A percentile compares a stretch with the other conserved stretches of the same genome.
Conservation (phyloP, 2,113 vertebrate genomes). For the Caretta caretta region DNA sequence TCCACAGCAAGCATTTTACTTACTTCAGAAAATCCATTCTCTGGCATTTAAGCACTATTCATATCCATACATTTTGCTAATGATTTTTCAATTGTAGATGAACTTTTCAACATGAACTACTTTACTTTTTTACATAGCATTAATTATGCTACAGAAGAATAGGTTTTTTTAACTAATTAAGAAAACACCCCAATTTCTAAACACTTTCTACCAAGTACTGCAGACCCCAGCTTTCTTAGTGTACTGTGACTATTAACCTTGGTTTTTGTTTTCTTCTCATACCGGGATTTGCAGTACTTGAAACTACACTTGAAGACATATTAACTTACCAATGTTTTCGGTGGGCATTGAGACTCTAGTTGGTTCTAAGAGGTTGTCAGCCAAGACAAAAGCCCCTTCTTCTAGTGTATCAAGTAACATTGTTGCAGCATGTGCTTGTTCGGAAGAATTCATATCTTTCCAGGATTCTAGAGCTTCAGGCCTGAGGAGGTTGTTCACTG, state of each 20-base stretch:
- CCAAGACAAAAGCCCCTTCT: slow-evolving; percentile 98
- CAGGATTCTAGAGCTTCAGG: slow-evolving; percentile 96
- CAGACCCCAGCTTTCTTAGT: not conserved
- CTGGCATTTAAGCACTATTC: slow-evolving; percentile 53
- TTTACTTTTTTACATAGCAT: slow-evolving; percentile 30
- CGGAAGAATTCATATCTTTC: slow-evolving; percentile 98
- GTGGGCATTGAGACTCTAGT: slow-evolving; percentile 97
- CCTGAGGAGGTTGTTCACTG: slow-evolving; percentile 97
- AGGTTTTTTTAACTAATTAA: slow-evolving; percentile 8
- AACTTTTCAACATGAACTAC: slow-evolving; percentile 27
- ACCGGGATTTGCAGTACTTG: not conserved
- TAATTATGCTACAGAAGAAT: slow-evolving; percentile 41
- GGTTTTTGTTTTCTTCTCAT: not conserved
- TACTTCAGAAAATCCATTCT: slow-evolving; percentile 62
- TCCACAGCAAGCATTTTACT: slow-evolving; percentile 49
- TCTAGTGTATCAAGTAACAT: slow-evolving; percentile 98
- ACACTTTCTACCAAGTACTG: not conserved
- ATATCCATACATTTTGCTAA: slow-evolving; percentile 11
- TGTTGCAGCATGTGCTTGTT: slow-evolving; percentile 96
- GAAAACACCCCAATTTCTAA: not conserved
- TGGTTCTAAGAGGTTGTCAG: slow-evolving; percentile 97
- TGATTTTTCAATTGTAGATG: slow-evolving; percentile 63
- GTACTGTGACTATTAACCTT: accelerated
- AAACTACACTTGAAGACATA: not conserved
- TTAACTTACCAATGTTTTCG: slow-evolving; percentile 94